Base-by-base conservation (phyloP, 2,113 vertebrate species). In the Anhinga rufa region DNA sequence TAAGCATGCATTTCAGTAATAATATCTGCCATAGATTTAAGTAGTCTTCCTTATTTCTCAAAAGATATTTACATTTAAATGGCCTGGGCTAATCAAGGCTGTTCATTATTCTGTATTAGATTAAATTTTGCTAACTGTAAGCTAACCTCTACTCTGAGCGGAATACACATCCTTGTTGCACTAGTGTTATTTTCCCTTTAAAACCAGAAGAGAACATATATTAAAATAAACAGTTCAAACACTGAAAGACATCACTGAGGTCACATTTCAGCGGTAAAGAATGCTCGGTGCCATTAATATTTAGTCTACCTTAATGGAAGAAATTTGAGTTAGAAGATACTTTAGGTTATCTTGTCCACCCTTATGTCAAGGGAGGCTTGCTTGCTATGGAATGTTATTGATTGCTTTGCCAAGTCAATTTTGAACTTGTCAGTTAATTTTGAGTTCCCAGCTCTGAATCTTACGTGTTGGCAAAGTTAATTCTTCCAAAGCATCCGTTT, bases 311-410 rank as follows among this genome's bases (percentile, higher is more conserved):
- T 96, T 93, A 94, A 95, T 64, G 94, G 95, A 95, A 97, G 89
- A 96, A 97, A 95, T 93, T 95, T 72, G 91, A 97, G 94, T 96
- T 95, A 92, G 91, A 95, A 96, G 94, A 94, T 87, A 95, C 96
- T 91, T 91, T 3, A 95, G 96, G 60, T 92, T 92, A 97, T 95
- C 94, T 71, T 94, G 94, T 96, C 92, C 91, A 90, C 79, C 81
- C 62, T 81, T 57, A 79, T 52, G 70, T 82, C 75, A 90, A 91
- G 66, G 75, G 54, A 95, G 20, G 69, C 91, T 58, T 87, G 88
- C 65, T 83, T 62, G 51, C 92, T 88, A 48, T 58, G n/a, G 64
- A 60, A 78, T 6, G 46, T 77, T 94, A 86, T 88, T 85, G 88
- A 88, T 66, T 75, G 77, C 78, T 96, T 82, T 26, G 29, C 40